phyloP scores from a whole-genome alignment of 2,113 vertebrate genomes.

The Coptodon rendalli region DNA sequence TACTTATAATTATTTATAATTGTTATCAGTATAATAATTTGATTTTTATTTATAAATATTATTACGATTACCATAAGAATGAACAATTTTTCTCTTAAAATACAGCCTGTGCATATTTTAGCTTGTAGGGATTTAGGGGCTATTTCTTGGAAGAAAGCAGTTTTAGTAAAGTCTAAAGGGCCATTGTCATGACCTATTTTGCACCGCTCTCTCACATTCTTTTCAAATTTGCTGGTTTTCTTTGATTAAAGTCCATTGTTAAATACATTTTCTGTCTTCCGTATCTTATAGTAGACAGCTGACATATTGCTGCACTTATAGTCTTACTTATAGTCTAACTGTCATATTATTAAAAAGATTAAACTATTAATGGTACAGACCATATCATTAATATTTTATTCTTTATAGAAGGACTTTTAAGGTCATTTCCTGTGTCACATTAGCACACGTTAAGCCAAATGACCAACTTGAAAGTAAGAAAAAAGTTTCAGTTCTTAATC shows the following conservation, averaged over 20 bases:
- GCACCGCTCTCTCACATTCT: neutral
- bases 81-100: neutral
- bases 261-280: neutral
- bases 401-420: neutral
- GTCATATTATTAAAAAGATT: neutral
- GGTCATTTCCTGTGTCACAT: neutral
- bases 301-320: neutral
- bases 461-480: neutral
- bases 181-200: neutral
- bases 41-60: neutral
- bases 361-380: neutral
- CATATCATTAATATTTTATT: neutral
- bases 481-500: neutral
- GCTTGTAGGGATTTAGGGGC: neutral
- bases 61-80: fast-evolving
- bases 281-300: neutral
- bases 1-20: neutral
- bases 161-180: neutral
- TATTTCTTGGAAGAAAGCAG: neutral
- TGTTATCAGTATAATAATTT: neutral
- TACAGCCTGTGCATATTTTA: neutral
- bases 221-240: neutral
- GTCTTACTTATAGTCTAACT: neutral
- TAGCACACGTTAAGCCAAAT: neutral
- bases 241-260: neutral